These are phyloP conservation scores for Pluvianellus socialis DNA, from an alignment of 2,113 vertebrate species.

Conservation along the genomic window DNA sequence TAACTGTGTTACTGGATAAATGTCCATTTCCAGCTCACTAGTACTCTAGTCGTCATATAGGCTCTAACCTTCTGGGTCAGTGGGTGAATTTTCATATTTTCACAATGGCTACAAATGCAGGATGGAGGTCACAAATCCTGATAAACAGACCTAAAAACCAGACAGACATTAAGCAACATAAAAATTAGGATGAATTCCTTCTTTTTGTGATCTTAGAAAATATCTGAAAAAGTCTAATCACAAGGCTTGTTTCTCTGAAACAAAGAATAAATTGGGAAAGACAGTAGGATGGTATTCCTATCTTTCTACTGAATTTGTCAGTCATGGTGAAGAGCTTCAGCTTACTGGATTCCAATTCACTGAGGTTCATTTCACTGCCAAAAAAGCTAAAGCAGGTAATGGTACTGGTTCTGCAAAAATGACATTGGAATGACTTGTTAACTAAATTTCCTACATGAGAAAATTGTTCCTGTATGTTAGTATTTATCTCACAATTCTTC, in stretches of 20 bases:
- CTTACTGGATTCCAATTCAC: neutral
- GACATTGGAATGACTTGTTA: neutral
- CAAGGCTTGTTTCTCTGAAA: neutral
- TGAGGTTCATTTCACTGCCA: neutral
- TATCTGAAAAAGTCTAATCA: too few species aligned
- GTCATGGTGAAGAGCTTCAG: neutral
- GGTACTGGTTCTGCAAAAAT: neutral
- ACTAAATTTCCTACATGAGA: neutral
- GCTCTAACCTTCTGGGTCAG: neutral
- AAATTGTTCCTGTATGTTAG: neutral
- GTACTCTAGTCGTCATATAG: neutral
- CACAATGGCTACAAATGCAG: neutral
- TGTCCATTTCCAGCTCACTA: neutral
- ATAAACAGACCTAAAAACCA: neutral
- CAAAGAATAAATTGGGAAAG: neutral
- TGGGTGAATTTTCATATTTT: neutral
- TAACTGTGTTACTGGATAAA: neutral
- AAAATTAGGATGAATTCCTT: neutral
- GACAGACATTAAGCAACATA: neutral
- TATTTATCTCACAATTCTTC: neutral
- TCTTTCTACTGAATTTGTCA: neutral
- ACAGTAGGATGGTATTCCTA: neutral
- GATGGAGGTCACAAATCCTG: neutral
- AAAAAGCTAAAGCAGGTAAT: neutral
- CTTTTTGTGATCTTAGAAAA: neutral